A percentile compares a stretch with the other conserved stretches of the same genome.
phyloP scores from a whole-genome alignment of 2,797 vertebrate genomes.

The Hafferia zeledoni region DNA sequence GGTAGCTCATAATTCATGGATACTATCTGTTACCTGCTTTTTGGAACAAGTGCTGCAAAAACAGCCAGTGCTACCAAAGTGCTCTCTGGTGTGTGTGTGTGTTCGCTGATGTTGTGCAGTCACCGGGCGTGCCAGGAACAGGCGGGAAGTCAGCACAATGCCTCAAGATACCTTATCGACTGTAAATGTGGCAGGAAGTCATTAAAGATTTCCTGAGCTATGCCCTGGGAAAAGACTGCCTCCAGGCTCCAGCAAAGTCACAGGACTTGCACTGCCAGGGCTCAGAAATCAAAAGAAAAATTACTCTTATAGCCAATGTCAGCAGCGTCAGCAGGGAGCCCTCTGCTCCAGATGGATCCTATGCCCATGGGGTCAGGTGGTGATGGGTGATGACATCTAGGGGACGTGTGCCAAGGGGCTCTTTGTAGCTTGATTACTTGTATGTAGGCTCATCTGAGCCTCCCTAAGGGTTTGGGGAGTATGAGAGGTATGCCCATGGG shows the following conservation, averaged over 20 bases:
- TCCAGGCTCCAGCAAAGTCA: not conserved
- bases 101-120: not conserved
- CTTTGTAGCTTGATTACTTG: not conserved
- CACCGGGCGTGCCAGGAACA: fast-evolving
- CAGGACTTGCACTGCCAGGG: not conserved
- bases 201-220: conserved; percentile 48
- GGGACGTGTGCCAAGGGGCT: not conserved
- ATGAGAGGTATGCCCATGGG: fast-evolving
- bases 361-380: fast-evolving
- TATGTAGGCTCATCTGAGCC: not conserved
- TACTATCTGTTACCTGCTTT: not conserved
- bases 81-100: not conserved
- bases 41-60: not conserved
- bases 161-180: not conserved
- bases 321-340: not conserved
- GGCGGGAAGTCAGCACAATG: conserved; percentile 31
- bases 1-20: not conserved
- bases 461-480: not conserved
- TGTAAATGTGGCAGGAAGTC: conserved; percentile 47
- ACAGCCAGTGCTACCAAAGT: fast-evolving
- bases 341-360: not conserved
- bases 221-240: conserved; percentile 20
- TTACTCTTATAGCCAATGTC: not conserved
- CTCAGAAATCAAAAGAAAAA: conserved; percentile 21
- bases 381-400: not conserved